Evolutionary conservation across 2,888 invertebrate species (phyloP), one percentile per base, ranked within the genome.

Genomic region (Ceraclea dissimilis): DNA sequence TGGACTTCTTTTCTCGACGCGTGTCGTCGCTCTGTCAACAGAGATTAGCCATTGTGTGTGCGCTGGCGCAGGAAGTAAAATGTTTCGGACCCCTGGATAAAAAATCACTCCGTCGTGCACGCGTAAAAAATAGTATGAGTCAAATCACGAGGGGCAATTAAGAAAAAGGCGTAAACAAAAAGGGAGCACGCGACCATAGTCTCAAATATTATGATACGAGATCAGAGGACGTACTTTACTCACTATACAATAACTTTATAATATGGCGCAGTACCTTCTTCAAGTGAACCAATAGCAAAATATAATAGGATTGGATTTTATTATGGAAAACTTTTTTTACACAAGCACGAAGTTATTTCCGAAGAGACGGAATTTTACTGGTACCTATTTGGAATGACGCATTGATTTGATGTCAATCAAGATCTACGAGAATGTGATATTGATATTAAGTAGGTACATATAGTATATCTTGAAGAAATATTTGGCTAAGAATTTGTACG

Each of bases 161-260:
- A 60, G 58, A 58, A 60, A 62, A 62, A 62, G 62, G 62, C 62
- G 62, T 62, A 62, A 62, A 62, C 61, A 61, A 61, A 59, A 46
- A 48, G 56, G 55, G 51, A 54, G 49, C 54, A 58, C 54, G 58
- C 34, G 58, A 46, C 54, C n/a, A 18, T 33, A 17, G 17, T 46
- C 16, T 39, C 39, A 39, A 39, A 39, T 16, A 39, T 39, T 39
- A 16, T 16, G 39, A 43, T 49, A 20, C 33, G 48, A 34, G 34
- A 47, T 53, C 16, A 46, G 19, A 48, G 17, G 48, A 53, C 44
- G 31, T 26, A 10, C n/a, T n/a, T n/a, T n/a, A n/a, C 26, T 26
- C 26, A 6, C 26, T n/a, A 26, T 43, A 47, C 17, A 47, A 47
- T 47, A 8, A 47, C 2, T 39, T 39, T 39, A 16, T 13, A 39